phyloP scores from a whole-genome alignment of 2,888 invertebrate species.

The Agrotis clavis region DNA sequence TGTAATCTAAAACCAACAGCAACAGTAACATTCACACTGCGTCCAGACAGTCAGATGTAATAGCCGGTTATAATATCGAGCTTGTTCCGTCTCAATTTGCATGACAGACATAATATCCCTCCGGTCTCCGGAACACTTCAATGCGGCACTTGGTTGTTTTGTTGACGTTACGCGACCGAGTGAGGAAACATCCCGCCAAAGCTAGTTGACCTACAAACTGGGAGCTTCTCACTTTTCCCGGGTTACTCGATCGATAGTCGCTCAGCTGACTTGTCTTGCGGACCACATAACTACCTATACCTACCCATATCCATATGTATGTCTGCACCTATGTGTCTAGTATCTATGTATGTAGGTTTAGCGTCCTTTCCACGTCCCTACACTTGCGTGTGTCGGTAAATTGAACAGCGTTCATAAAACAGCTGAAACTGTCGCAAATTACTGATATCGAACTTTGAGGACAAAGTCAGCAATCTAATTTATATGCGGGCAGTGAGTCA shows the following conservation, averaged over 20 bases:
- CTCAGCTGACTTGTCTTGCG: conserved; percentile 72
- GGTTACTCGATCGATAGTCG: conserved; percentile 73
- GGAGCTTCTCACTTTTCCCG: conserved; percentile 52
- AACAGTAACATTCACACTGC: conserved; percentile 4
- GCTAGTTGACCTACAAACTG: background rate
- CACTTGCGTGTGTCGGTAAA: conserved; percentile 32
- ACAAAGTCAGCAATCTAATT: conserved; percentile 26
- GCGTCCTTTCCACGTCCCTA: conserved; percentile 16
- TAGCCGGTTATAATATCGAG: conserved; percentile 42
- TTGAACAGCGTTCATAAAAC: conserved; percentile 36
- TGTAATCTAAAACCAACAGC: conserved; percentile 28
- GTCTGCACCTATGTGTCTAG: conserved; percentile 3
- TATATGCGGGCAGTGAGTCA: conserved; percentile 30
- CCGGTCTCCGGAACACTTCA: conserved; percentile 42
- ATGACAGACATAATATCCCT: conserved; percentile 48
- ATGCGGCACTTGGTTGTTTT: conserved; percentile 64
- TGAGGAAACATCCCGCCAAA: conserved; percentile 6
- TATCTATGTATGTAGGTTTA: conserved; percentile 8
- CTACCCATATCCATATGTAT: conserved; percentile 18
- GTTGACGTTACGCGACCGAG: conserved; percentile 60
- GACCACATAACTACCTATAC: conserved; percentile 42
- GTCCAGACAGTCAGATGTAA: conserved; percentile 3
- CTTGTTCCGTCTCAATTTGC: conserved; percentile 45
- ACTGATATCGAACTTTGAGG: conserved; percentile 18
- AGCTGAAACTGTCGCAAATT: conserved; percentile 34